Evolutionary conservation across 2,797 vertebrate genomes (phyloP).

Genomic region (Valencia hispanica): DNA sequence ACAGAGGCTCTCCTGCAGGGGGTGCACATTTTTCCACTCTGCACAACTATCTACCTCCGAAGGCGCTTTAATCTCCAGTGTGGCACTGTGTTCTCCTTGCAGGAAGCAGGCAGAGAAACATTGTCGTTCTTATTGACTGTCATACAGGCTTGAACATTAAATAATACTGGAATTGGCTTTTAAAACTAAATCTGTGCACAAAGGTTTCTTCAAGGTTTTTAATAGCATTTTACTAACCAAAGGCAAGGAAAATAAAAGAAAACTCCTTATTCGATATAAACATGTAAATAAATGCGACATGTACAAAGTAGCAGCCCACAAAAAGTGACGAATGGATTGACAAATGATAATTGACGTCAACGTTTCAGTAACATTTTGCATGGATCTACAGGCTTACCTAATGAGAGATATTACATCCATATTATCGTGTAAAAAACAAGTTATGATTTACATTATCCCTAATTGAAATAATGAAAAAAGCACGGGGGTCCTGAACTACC

Average conservation of each 20-base stretch:
- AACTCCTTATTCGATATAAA: neutral
- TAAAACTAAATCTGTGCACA: neutral
- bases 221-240: neutral
- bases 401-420: neutral
- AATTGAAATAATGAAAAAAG: neutral
- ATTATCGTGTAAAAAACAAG: neutral
- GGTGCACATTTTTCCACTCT: slow-evolving; percentile 26
- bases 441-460: neutral
- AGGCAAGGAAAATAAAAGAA: no score
- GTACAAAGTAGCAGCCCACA: neutral
- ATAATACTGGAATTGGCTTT: neutral
- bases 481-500: neutral
- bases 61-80: slow-evolving; percentile 34
- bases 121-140: neutral
- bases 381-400: neutral
- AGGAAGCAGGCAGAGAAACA: slow-evolving; percentile 7
- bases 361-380: neutral
- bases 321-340: slow-evolving; percentile 23
- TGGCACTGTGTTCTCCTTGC: slow-evolving; percentile 1
- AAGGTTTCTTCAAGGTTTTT: neutral
- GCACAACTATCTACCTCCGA: slow-evolving; percentile 32
- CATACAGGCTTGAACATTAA: slow-evolving; percentile 7
- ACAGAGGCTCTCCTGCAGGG: slow-evolving; percentile 41
- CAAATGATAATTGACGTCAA: neutral
- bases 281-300: slow-evolving; percentile 9